Evolutionary conservation across 2,888 invertebrate species (phyloP).

Genomic region (Crossocerus cetratus): DNA sequence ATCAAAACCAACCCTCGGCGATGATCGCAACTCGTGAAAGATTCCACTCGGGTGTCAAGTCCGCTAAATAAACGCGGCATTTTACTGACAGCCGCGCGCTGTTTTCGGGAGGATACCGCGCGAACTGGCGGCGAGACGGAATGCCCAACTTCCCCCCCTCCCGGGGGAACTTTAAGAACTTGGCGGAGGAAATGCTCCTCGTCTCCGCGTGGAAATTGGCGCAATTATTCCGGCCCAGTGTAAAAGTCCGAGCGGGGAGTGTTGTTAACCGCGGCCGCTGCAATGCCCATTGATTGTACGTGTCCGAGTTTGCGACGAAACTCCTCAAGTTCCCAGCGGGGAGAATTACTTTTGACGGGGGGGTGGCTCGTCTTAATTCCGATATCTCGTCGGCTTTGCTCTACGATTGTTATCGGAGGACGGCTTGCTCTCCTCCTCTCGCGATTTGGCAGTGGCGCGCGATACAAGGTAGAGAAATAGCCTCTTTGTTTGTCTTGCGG

Average conservation of each 20-base stretch:
- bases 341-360: not conserved
- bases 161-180: not conserved
- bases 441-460: not conserved
- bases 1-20: no score
- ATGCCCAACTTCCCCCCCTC: no score
- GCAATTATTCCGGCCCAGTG: not conserved
- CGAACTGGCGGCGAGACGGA: not conserved
- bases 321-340: not conserved
- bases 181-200: not conserved
- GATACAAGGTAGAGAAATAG: conserved; percentile 29
- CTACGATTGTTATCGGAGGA: not conserved
- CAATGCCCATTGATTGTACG: no score
- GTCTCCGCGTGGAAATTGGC: not conserved
- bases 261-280: no score
- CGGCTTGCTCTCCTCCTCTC: not conserved
- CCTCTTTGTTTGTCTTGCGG: conserved; percentile 54
- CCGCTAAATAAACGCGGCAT: not conserved
- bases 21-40: no score
- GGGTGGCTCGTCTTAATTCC: not conserved
- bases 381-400: not conserved
- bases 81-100: not conserved
- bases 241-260: not conserved
- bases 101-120: not conserved
- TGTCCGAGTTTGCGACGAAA: no score
- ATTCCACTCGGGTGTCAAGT: not conserved